Percentiles rank a stretch among this genome's conserved stretches.
Conservation (phyloP, 2,113 vertebrate species). For the Carollia perspicillata region DNA sequence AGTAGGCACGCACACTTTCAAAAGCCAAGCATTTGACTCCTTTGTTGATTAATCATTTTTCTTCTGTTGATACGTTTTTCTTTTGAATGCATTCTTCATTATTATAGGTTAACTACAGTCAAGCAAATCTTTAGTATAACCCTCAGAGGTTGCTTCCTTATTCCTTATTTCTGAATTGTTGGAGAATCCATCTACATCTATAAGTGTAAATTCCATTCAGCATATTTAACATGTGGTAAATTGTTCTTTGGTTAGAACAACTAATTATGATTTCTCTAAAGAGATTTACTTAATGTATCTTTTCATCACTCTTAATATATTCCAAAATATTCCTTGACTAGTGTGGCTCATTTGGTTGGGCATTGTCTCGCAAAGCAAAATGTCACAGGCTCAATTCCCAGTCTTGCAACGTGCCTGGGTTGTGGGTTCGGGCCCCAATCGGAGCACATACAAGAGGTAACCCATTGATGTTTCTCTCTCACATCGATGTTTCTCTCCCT, state of each 20-base stretch:
- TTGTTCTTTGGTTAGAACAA: constrained; percentile 2
- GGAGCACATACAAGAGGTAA: no score
- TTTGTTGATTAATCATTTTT: background rate
- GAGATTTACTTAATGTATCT: background rate
- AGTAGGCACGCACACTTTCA: background rate
- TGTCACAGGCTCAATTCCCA: no score
- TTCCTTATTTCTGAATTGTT: background rate
- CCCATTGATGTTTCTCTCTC: no score
- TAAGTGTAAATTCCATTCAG: background rate
- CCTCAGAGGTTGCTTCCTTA: background rate
- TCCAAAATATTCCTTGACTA: background rate
- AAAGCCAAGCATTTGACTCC: background rate
- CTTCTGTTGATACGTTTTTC: background rate
- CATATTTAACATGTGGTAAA: background rate
- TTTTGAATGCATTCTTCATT: background rate
- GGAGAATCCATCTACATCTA: background rate
- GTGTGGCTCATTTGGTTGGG: no score
- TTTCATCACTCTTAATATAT: constrained; percentile 30
- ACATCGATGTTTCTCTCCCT: no score
- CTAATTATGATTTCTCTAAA: background rate
- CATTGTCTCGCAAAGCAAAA: no score
- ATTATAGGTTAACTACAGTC: background rate
- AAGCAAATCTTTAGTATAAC: background rate
- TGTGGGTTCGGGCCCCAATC: no score
- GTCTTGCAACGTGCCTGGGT: no score